Evolutionary conservation across 2,888 invertebrate genomes (phyloP), one percentile per base, ranked within the genome.

Genomic region (Octonoba sinensis): DNA sequence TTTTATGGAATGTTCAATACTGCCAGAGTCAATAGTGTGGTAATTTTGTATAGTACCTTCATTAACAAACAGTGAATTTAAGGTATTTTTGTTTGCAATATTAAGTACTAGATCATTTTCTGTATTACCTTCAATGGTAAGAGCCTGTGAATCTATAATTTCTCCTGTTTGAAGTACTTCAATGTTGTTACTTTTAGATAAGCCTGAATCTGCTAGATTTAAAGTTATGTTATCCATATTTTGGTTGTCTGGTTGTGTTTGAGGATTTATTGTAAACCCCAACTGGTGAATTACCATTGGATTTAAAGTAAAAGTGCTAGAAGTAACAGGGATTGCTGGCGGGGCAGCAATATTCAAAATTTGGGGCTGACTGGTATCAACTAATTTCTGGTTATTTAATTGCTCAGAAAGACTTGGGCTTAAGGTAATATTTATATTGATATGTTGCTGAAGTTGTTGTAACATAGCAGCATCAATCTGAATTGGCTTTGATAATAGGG

Each of bases 391-490:
- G 24, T 47, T 46, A 24, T 49, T 69, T 18, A 75, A 15, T 20
- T 56, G 60, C 22, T 75, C 71, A 36, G 54, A 15, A 18, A 77
- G 15, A 75, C 85, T 87, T 4, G 87, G 87, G 82, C 87, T 88
- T 57, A 89, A 85, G 57, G 88, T 87, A 47, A 89, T 87, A 83
- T 87, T 88, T 20, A 88, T 83, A 85, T 88, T 88, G 18, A 88
- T 88, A 59, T 87, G 87, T 72, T 87, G 87, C 82, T 89, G 89
- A 71, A 89, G 85, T 85, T 89, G 90, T 84, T 89, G 90, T 44
- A 90, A 85, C 12, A 91, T 85, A 54, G 88, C 87, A 12, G 90
- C 90, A 78, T 91, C 90, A 11, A 91, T 88, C 83, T 90, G 89
- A 4, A 89, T 84, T 2, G 89, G 86, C 85, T 90, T 90, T 16